These are phyloP conservation scores for Micrasema longulum DNA, from an alignment of 1,140 invertebrate species.

Conservation along the genomic window DNA sequence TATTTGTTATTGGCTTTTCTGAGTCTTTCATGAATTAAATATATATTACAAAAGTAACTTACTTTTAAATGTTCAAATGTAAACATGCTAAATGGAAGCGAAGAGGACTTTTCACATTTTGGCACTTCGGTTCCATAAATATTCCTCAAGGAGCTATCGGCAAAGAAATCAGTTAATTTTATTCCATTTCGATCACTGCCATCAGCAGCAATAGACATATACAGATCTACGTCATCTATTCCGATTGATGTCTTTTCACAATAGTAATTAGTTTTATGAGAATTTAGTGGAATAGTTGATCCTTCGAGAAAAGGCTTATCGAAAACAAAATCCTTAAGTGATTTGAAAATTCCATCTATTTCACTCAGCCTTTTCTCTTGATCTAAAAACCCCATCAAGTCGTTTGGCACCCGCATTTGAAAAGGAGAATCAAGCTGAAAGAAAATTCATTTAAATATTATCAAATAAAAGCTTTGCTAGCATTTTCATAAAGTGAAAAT, in stretches of 20 bases:
- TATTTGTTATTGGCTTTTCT: no score
- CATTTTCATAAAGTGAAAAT: no score
- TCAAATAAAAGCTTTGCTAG: no score
- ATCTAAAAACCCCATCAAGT: conserved; percentile 83
- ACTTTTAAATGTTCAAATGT: conserved; percentile 86
- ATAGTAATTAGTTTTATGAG: conserved; percentile 75
- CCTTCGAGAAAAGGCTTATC: conserved; percentile 75
- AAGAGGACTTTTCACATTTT: conserved; percentile 74
- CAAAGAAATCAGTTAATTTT: conserved; percentile 51
- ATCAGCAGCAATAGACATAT: conserved; percentile 73
- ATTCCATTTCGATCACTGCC: conserved; percentile 67
- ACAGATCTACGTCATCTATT: conserved; percentile 77
- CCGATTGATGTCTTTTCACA: conserved; percentile 75
- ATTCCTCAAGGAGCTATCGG: conserved; percentile 47
- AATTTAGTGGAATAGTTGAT: conserved; percentile 71
- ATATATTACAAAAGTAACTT: conserved; percentile 56
- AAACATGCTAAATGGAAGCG: conserved; percentile 81
- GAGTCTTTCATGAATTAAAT: no score
- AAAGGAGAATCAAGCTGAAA: conserved; percentile 80
- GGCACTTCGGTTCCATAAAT: conserved; percentile 66
- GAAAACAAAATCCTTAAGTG: conserved; percentile 76
- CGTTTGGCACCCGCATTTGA: conserved; percentile 81
- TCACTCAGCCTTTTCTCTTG: conserved; percentile 80
- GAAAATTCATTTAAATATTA: conserved; percentile 42
- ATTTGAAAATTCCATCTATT: conserved; percentile 74